phyloP scores from a whole-genome alignment of 2,888 invertebrate species.

The Pantelozetes paolii region DNA sequence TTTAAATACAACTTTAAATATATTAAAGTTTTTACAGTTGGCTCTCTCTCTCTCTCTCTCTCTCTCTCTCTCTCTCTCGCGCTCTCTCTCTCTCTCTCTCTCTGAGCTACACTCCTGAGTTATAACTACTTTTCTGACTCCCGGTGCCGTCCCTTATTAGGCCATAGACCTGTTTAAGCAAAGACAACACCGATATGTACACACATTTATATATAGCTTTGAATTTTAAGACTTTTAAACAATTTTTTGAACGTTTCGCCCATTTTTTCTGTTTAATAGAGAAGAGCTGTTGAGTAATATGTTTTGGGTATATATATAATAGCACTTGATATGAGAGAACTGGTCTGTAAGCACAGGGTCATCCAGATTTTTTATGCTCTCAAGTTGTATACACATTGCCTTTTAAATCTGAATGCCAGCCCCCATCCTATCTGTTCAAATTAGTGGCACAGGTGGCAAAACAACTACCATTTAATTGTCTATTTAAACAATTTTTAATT shows the following conservation, averaged over 20 bases:
- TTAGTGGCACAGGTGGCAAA: slow-evolving; percentile 35
- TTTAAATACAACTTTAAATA: neutral
- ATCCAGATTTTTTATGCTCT: slow-evolving; percentile 1
- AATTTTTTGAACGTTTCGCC: slow-evolving; percentile 9
- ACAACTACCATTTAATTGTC: slow-evolving; percentile 27
- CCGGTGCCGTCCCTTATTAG: slow-evolving; percentile 22
- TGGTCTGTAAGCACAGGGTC: slow-evolving; percentile 29
- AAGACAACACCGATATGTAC: neutral
- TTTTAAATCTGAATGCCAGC: neutral
- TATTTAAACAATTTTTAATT: slow-evolving; percentile 13
- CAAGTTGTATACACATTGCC: neutral
- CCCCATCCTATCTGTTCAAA: neutral
- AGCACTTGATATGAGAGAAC: neutral
- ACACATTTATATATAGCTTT: slow-evolving; percentile 27
- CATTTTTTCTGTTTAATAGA: neutral
- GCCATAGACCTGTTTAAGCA: slow-evolving; percentile 29
- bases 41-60: slow-evolving; percentile 9
- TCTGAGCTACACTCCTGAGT: neutral
- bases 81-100: neutral
- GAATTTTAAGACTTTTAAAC: neutral
- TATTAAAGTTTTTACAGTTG: slow-evolving; percentile 5
- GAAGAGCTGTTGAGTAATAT: slow-evolving; percentile 22
- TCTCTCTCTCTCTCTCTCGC: neutral
- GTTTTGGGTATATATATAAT: neutral
- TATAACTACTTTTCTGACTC: slow-evolving; percentile 1